Conservation (phyloP, 2,797 vertebrate genomes). For the Synaphobranchus kaupii region DNA sequence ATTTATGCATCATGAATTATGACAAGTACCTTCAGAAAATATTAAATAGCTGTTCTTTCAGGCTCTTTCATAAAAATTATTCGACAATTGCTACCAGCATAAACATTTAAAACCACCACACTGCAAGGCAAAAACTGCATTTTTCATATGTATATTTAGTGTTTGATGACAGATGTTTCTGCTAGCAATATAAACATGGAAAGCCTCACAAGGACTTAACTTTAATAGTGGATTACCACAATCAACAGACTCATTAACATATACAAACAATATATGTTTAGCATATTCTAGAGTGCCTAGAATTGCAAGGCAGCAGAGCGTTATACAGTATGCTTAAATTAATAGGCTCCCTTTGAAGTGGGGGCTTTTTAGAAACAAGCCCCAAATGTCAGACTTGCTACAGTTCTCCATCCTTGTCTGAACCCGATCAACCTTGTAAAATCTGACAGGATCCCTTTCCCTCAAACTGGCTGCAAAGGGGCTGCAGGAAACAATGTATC, state of each 20-base stretch:
- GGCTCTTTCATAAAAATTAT: background rate
- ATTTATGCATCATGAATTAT: background rate
- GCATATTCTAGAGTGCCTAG: background rate
- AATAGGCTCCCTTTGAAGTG: constrained; percentile 7
- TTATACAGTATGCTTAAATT: background rate
- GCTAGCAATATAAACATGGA: background rate
- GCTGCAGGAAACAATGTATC: constrained; percentile 52
- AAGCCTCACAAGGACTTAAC: background rate
- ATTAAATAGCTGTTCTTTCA: background rate
- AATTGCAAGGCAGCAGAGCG: background rate
- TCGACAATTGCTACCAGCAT: background rate
- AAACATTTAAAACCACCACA: background rate
- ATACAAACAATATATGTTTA: background rate
- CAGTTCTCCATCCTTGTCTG: constrained; percentile 32
- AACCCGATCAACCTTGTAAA: constrained; percentile 32
- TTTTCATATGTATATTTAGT: background rate
- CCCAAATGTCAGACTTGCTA: constrained; percentile 25
- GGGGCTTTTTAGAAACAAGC: background rate
- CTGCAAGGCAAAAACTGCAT: background rate
- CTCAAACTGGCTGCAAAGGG: constrained; percentile 23
- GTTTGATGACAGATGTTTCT: background rate
- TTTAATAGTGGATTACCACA: background rate
- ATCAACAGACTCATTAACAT: background rate
- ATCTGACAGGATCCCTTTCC: constrained; percentile 35
- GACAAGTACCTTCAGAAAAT: background rate